These are phyloP conservation scores for Nibea albiflora DNA, from an alignment of 2,113 vertebrate genomes.

Conservation along the genomic window DNA sequence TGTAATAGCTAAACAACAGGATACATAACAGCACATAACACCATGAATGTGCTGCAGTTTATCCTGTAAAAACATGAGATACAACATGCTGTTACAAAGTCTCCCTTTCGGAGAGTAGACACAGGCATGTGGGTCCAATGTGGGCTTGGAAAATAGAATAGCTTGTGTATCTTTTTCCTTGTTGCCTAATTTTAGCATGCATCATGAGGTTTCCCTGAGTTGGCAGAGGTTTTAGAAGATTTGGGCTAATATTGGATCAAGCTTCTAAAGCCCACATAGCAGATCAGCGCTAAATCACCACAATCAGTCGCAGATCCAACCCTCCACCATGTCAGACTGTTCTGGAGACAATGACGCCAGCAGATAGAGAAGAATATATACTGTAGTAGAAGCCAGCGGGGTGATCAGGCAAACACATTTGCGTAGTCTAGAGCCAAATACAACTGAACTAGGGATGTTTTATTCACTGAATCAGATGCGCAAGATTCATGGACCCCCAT, in stretches of 20 bases:
- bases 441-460: background rate
- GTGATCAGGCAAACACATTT: background rate
- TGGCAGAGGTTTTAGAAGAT: conserved; percentile 50
- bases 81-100: background rate
- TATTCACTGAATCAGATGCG: conserved; percentile 21
- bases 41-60: background rate
- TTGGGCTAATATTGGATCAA: conserved; percentile 44
- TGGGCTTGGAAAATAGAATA: conserved; percentile 43
- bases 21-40: background rate
- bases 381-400: background rate
- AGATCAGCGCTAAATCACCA: conserved; percentile 46
- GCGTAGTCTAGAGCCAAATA: background rate
- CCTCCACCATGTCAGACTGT: conserved; percentile 8
- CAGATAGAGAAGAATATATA: background rate
- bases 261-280: conserved; percentile 12
- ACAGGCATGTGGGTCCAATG: conserved; percentile 37
- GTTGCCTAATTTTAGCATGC: conserved; percentile 35
- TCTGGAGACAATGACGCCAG: conserved; percentile 21
- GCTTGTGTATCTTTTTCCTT: conserved; percentile 27
- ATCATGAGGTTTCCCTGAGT: conserved; percentile 38
- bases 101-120: background rate
- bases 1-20: background rate
- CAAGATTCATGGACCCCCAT: conserved; percentile 12
- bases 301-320: conserved; percentile 48
- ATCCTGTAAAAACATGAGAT: background rate